Evolutionary conservation across 2,113 vertebrate genomes (phyloP).

Genomic region (Nibea coibor): DNA sequence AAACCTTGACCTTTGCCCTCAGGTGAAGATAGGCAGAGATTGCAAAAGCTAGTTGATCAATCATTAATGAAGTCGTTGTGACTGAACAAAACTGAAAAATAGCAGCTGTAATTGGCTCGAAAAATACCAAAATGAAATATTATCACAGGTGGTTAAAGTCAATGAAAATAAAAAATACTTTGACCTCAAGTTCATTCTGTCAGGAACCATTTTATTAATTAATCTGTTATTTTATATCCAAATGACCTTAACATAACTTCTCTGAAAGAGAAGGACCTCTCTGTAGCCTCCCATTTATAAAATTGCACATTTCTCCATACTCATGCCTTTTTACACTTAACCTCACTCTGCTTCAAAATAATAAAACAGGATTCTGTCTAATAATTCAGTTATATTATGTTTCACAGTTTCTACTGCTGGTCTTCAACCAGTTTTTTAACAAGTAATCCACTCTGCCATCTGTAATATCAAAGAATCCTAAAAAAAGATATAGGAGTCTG

Average conservation of each 20-base stretch:
- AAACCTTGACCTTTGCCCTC: slow-evolving; percentile 79
- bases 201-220: background rate
- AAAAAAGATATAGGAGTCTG: background rate
- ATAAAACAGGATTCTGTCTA: background rate
- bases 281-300: background rate
- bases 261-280: background rate
- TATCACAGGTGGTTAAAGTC: background rate
- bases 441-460: too few relatives aligned
- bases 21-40: slow-evolving; percentile 67
- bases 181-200: background rate
- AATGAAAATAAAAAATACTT: background rate
- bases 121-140: background rate
- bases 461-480: background rate
- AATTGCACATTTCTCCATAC: background rate
- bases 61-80: slow-evolving; percentile 75
- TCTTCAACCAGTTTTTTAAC: background rate
- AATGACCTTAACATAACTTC: background rate
- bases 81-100: slow-evolving; percentile 24
- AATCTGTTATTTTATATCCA: background rate
- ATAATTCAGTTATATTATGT: background rate
- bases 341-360: background rate
- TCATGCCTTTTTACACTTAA: background rate
- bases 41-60: slow-evolving; percentile 67
- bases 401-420: background rate
- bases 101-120: background rate